These are phyloP conservation scores for Pseudomyrmex cubaensis DNA, from an alignment of 1,140 invertebrate species.

Conservation along the genomic window DNA sequence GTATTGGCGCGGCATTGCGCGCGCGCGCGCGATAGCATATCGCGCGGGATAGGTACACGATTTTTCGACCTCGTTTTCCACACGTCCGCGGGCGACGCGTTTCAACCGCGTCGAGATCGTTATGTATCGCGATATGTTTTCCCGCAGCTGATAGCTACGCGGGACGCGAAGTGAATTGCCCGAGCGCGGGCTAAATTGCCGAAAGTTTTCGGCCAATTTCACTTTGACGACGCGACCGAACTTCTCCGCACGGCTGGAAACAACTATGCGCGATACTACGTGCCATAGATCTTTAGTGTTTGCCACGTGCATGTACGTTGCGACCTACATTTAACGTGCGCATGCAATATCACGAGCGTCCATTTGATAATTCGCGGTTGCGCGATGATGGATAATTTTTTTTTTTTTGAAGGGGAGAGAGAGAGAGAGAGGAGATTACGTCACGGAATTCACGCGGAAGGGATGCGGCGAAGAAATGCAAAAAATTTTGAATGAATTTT, in stretches of 20 bases:
- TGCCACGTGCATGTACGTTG: neutral
- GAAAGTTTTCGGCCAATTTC: slow-evolving; percentile 75
- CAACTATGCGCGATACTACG: slow-evolving; percentile 46
- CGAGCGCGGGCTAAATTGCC: slow-evolving; percentile 66
- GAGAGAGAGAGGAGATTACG: no score
- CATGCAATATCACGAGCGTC: no score
- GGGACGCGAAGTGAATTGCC: slow-evolving; percentile 68
- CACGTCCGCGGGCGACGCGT: neutral
- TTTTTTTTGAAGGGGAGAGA: no score
- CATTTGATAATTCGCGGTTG: no score
- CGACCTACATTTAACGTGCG: slow-evolving; percentile 4
- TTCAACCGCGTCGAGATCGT: slow-evolving; percentile 36
- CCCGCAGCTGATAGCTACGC: slow-evolving; percentile 14
- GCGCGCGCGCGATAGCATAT: neutral
- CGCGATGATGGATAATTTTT: no score
- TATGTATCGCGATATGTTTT: slow-evolving; percentile 23
- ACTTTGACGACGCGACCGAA: slow-evolving; percentile 39
- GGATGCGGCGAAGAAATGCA: no score
- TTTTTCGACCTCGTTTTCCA: slow-evolving; percentile 24
- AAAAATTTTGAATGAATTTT: neutral
- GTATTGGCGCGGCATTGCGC: neutral
- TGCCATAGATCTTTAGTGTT: slow-evolving; percentile 44
- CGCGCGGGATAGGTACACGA: neutral
- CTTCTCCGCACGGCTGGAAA: slow-evolving; percentile 36
- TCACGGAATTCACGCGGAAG: no score